These are phyloP conservation scores for Drosophila orosa DNA, from an alignment of 1,140 invertebrate genomes.

Conservation along the genomic window DNA sequence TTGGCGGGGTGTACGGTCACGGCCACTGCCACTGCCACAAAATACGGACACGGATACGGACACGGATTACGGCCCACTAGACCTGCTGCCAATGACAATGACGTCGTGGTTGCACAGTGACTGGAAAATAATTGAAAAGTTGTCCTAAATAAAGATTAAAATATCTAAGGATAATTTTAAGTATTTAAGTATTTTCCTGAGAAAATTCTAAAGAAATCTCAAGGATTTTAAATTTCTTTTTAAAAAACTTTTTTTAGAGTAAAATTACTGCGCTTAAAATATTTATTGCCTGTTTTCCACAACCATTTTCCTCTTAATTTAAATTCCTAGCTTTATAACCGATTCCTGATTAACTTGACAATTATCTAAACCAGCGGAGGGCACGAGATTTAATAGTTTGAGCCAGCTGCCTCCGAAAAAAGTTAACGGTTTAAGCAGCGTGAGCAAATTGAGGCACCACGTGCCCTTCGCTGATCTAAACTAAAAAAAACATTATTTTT, in stretches of 20 bases:
- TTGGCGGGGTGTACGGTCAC: conserved; percentile 8
- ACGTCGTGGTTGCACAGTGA: conserved; percentile 23
- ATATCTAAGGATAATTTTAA: neutral
- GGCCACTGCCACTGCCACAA: conserved; percentile 3
- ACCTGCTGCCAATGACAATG: conserved; percentile 42
- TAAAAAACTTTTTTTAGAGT: neutral
- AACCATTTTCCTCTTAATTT: neutral
- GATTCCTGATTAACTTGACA: neutral
- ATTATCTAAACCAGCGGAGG: neutral
- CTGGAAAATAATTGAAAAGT: neutral
- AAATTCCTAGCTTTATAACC: accelerated
- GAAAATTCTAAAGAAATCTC: too few relatives aligned
- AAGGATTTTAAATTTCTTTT: too few relatives aligned
- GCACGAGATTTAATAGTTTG: too few relatives aligned
- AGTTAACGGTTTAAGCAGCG: too few relatives aligned
- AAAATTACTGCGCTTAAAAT: neutral
- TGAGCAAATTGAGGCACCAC: too few relatives aligned
- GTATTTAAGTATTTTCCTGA: neutral
- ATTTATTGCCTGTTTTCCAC: neutral
- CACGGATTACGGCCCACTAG: conserved; percentile 14
- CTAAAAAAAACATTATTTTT: neutral
- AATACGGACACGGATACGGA: neutral
- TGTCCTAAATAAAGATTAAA: too few relatives aligned
- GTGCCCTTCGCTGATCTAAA: too few relatives aligned
- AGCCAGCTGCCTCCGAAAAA: too few relatives aligned